phyloP scores from a whole-genome alignment of 1,140 invertebrate genomes.

The Homarus americanus region DNA sequence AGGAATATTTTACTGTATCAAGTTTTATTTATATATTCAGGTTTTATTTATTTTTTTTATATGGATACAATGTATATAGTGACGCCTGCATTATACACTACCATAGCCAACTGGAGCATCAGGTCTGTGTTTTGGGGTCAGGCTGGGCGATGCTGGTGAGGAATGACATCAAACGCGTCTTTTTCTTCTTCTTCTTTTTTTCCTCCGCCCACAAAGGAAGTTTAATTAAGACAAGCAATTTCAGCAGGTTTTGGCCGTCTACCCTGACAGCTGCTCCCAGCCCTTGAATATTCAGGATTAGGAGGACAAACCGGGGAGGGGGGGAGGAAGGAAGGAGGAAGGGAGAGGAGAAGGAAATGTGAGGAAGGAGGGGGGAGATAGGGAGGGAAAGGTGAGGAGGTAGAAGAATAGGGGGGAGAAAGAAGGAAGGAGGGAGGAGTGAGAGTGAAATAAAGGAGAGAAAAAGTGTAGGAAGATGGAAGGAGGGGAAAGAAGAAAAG shows the following conservation, averaged over 20 bases:
- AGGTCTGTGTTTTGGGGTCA: not conserved
- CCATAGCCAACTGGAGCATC: not conserved
- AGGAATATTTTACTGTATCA: too few relatives aligned
- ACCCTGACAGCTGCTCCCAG: not conserved
- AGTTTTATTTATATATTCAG: too few relatives aligned
- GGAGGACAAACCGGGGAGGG: not conserved
- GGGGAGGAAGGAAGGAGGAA: not conserved
- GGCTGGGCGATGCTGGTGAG: not conserved
- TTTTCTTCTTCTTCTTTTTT: not conserved
- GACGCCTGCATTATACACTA: too few relatives aligned
- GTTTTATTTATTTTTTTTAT: too few relatives aligned
- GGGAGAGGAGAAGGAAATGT: not conserved
- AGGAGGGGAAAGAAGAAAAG: not conserved
- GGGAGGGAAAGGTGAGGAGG: too few relatives aligned
- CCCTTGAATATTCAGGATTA: conserved; percentile 32
- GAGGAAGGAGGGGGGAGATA: not conserved
- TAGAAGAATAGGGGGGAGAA: not conserved
- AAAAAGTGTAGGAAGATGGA: not conserved
- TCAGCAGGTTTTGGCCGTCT: not conserved
- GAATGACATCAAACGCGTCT: not conserved
- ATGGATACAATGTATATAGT: too few relatives aligned
- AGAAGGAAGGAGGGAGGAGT: too few relatives aligned
- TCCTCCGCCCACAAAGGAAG: not conserved
- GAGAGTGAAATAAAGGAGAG: conserved; percentile 8
- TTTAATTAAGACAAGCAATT: conserved; percentile 34